phyloP scores from a whole-genome alignment of 2,113 vertebrate species.

The Bostrychus sinensis region DNA sequence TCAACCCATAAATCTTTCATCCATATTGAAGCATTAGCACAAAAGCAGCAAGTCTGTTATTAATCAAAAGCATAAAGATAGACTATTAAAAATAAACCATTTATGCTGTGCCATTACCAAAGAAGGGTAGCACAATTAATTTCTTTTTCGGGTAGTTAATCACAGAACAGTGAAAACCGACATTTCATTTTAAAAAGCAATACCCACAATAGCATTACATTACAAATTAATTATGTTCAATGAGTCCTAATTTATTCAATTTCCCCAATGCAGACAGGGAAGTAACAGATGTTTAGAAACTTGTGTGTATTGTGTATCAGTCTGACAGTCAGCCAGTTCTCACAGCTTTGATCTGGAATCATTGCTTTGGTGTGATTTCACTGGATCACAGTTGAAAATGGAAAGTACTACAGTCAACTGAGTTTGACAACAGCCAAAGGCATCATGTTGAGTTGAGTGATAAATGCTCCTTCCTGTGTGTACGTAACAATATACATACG shows the following conservation, averaged over 20 bases:
- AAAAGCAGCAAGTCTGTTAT: conserved; percentile 8
- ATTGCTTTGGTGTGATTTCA: conserved; percentile 41
- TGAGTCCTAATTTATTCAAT: neutral
- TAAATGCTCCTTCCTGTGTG: neutral
- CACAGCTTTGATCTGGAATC: conserved; percentile 34
- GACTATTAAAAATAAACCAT: conserved; percentile 1
- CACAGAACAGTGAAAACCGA: neutral
- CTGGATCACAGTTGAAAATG: conserved; percentile 32
- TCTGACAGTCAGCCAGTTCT: conserved; percentile 10
- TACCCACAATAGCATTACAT: neutral
- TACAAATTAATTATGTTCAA: no score
- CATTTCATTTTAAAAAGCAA: neutral
- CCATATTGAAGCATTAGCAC: conserved; percentile 2
- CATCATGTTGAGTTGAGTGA: neutral
- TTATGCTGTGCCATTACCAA: neutral
- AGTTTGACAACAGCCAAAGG: conserved; percentile 10
- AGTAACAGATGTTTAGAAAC: conserved; percentile 35
- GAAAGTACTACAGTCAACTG: neutral
- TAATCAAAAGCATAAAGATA: conserved; percentile 10
- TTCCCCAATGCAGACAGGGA: neutral
- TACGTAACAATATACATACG: neutral
- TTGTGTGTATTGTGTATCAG: conserved; percentile 17
- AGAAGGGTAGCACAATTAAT: neutral
- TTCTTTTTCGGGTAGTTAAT: no score
- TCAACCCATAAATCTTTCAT: conserved; percentile 1